phyloP scores from a whole-genome alignment of 2,113 vertebrate genomes.

The Melanotaenia duboulayi region DNA sequence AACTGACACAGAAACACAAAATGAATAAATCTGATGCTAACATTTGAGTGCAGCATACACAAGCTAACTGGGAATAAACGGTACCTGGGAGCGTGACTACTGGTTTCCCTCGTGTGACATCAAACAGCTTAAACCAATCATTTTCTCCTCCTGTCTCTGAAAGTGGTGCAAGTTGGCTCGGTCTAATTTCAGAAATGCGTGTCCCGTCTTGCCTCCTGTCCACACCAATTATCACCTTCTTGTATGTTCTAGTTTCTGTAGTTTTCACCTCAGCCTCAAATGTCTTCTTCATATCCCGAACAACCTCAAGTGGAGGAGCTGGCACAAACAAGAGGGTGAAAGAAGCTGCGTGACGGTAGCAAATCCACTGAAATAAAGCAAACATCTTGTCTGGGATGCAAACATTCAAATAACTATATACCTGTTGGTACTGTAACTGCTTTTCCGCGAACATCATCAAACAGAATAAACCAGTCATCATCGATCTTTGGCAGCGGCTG shows the following conservation, averaged over 20 bases:
- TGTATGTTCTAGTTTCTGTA: constrained; percentile 42
- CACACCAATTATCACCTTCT: constrained; percentile 58
- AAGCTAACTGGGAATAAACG: not conserved
- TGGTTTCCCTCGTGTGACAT: constrained; percentile 42
- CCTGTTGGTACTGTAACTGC: constrained; percentile 49
- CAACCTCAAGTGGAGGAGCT: constrained; percentile 36
- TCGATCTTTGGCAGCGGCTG: constrained; percentile 44
- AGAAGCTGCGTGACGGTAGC: not conserved
- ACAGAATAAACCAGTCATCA: constrained; percentile 65
- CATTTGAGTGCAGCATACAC: not conserved
- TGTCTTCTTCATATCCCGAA: constrained; percentile 39
- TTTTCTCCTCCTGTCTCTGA: constrained; percentile 47
- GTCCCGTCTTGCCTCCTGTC: constrained; percentile 46
- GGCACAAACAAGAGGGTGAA: constrained; percentile 47
- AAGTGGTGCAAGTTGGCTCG: not conserved
- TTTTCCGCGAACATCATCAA: constrained; percentile 35
- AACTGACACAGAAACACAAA: constrained; percentile 43
- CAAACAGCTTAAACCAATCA: constrained; percentile 64
- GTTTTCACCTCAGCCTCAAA: constrained; percentile 45
- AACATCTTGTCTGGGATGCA: not conserved
- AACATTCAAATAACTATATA: constrained; percentile 26
- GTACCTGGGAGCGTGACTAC: constrained; percentile 60
- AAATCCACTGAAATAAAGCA: not conserved
- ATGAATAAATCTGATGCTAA: constrained; percentile 4
- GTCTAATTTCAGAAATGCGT: constrained; percentile 45